Percentiles rank a stretch among this genome's conserved stretches.
phyloP scores from a whole-genome alignment of 64 coral and sea anemone genomes.

The Porites australiensis region DNA sequence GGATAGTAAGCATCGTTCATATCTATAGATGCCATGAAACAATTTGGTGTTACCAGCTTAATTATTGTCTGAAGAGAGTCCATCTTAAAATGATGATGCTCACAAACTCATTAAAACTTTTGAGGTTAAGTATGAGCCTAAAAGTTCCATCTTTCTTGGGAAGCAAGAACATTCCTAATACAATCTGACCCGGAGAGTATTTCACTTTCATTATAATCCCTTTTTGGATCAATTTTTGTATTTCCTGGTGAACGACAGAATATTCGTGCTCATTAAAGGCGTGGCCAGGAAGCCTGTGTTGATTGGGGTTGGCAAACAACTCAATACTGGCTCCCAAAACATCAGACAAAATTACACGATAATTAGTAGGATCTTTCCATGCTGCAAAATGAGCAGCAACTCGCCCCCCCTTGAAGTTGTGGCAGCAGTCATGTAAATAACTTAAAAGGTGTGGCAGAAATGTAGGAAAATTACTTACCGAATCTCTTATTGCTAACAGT shows the following conservation, averaged over 20 bases:
- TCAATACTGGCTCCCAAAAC: constrained; percentile 27
- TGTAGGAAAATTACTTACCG: constrained; percentile 34
- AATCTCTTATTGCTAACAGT: constrained; percentile 24
- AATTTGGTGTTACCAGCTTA: constrained; percentile 21
- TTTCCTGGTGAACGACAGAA: constrained; percentile 32
- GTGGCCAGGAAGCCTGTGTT: constrained; percentile 23
- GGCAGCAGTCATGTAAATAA: constrained; percentile 11
- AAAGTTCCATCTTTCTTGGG: constrained; percentile 23
- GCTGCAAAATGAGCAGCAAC: background rate
- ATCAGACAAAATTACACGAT: constrained; percentile 25
- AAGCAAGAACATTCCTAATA: constrained; percentile 33
- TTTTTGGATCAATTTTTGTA: constrained; percentile 7
- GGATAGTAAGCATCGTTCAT: constrained; percentile 32
- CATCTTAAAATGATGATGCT: constrained; percentile 43
- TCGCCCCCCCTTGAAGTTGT: constrained; percentile 30
- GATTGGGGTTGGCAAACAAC: constrained; percentile 14
- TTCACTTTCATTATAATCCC: constrained; percentile 3
- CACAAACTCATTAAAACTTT: constrained; percentile 40
- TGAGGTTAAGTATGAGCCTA: constrained; percentile 35
- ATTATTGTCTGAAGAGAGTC: background rate
- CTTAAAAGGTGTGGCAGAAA: constrained; percentile 17
- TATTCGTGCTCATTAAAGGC: background rate
- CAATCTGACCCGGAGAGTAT: constrained; percentile 23
- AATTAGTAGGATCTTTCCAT: constrained; percentile 30
- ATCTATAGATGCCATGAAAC: constrained; percentile 45